A percentile compares a stretch with the other conserved stretches of the same genome.
These are phyloP conservation scores for Cosmia pyralina DNA, from an alignment of 2,888 invertebrate species.

Conservation along the genomic window DNA sequence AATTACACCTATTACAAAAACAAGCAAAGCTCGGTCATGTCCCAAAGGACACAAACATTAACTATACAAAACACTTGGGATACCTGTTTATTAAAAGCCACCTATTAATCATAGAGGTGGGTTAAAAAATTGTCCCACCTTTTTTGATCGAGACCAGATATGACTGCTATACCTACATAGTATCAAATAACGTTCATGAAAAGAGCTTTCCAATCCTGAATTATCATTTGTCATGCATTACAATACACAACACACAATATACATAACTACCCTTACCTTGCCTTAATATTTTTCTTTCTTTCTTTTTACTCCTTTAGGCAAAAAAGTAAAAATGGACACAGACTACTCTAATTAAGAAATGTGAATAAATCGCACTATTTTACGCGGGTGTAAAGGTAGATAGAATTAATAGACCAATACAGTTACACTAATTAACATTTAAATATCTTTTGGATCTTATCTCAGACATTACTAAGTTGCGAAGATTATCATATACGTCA, in stretches of 20 bases:
- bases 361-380: constrained; percentile 7
- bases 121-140: background rate
- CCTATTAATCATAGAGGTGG: background rate
- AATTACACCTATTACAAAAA: constrained; percentile 8
- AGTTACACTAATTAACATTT: constrained; percentile 55
- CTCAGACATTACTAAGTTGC: constrained; percentile 26
- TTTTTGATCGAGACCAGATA: background rate
- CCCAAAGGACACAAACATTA: constrained; percentile 5
- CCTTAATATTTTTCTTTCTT: no score
- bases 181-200: background rate
- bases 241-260: no score
- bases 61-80: background rate
- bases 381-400: constrained; percentile 31
- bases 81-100: background rate
- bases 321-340: background rate
- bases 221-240: background rate
- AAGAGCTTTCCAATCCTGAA: background rate
- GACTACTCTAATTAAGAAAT: background rate
- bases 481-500: constrained; percentile 58
- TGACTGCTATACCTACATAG: background rate
- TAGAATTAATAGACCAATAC: constrained; percentile 45
- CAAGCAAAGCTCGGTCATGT: background rate
- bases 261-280: background rate
- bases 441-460: constrained; percentile 49
- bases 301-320: no score